Evolutionary conservation across 2,113 vertebrate species (phyloP), one percentile per base, ranked within the genome.

Genomic region (Salvator merianae): DNA sequence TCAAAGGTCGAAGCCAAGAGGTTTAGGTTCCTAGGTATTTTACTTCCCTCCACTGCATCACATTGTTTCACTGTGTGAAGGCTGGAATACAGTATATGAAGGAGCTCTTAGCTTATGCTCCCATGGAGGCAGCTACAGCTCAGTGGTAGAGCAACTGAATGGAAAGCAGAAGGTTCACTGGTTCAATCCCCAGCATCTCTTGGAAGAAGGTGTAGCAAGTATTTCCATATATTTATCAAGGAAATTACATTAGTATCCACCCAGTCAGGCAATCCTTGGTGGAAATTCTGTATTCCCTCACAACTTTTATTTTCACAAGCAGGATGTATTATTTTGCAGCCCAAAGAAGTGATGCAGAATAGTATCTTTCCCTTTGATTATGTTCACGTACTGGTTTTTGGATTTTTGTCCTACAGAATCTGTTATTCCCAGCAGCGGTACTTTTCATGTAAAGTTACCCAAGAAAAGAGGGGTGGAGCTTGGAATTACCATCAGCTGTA

Each of bases 401-500:
- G 55, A 59, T 59, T 59, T 59, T 79, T 79, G 40, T 53, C 73
- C 77, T 88, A 38, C 89, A 97, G 99, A 99, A 93, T 99, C 99
- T 0, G 98, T 99, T 90, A 97, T 99, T 91, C 99, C 99, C 28
- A 99, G 98, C 96, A 99, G 99, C 5, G 99, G 99, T 69, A 99
- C 98, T 47, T 99, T 99, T 94, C 98, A 99, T 0, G 98, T 99
- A 79, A 99, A 99, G 94, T 95, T 99, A 66, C 98, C 98, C 76
- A 99, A 99, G 95, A 97, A 97, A 91, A 97, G 97, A 59, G 98
- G 98, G 1, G 97, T 99, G 92, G 99, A 99, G 91, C 96, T 99
- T 86, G 99, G 99, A 88, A 98, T 99, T 93, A 98, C 98, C 26
- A 99, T 99, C 94, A 99, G 98, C 91, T 97, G 99, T 99, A 95